These are phyloP conservation scores for Meda fulgida DNA, from an alignment of 2,797 vertebrate species.

Conservation along the genomic window DNA sequence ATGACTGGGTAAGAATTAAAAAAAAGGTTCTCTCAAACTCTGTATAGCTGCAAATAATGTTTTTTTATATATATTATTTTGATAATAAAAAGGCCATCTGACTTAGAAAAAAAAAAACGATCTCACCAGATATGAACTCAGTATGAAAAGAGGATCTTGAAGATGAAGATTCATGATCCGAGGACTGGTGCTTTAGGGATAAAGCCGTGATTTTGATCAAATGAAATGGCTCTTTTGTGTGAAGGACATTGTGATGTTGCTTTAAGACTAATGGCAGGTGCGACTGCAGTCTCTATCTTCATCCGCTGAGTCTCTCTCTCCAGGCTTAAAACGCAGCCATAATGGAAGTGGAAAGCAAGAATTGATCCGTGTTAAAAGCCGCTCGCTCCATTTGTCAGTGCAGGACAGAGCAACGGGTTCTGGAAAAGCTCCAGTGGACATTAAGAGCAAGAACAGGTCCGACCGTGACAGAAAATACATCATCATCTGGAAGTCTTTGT, in stretches of 20 bases:
- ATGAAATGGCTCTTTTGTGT: not conserved
- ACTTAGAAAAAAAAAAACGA: no score
- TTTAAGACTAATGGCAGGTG: not conserved
- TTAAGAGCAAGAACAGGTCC: constrained; percentile 64
- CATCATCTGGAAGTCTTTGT: constrained; percentile 55
- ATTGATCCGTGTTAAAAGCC: constrained; percentile 79
- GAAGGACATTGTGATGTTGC: not conserved
- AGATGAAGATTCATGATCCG: not conserved
- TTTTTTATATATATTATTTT: no score
- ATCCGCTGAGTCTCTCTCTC: constrained; percentile 15
- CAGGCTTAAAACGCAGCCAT: constrained; percentile 38
- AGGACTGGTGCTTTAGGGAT: not conserved
- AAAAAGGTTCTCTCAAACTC: no score
- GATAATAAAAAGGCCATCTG: no score
- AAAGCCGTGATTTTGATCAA: not conserved
- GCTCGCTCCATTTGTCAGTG: constrained; percentile 72
- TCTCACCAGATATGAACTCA: no score
- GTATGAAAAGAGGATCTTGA: no score
- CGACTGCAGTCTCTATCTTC: constrained; percentile 28
- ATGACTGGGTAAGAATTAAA: no score
- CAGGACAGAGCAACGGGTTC: constrained; percentile 62
- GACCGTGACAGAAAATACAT: constrained; percentile 57
- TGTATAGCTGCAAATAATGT: no score
- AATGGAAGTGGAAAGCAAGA: constrained; percentile 58
- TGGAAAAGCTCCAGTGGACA: constrained; percentile 70